A percentile compares a stretch with the other conserved stretches of the same genome.
Evolutionary conservation across 1,140 invertebrate species (phyloP).

Genomic region (Megathymus violae): DNA sequence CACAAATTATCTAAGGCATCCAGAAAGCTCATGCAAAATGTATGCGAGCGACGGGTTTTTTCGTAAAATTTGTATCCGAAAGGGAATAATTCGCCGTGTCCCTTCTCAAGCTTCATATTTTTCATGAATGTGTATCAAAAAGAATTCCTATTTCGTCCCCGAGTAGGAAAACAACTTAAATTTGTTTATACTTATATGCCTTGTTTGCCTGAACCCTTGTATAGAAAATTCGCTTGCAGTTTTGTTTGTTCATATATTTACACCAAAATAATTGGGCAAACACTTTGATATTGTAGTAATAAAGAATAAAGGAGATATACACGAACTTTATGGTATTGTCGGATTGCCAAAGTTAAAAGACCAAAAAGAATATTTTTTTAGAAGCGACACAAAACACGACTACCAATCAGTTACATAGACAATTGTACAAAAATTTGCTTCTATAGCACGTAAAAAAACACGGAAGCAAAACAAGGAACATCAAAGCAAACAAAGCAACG

Average conservation of each 20-base stretch:
- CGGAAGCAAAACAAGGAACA: constrained; percentile 6
- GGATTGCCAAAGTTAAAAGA: no score
- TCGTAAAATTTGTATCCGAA: constrained; percentile 74
- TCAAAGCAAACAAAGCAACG: background rate
- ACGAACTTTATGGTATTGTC: no score
- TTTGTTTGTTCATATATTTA: constrained; percentile 14
- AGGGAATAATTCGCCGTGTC: constrained; percentile 63
- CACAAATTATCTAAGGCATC: constrained; percentile 12
- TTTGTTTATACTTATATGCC: constrained; percentile 32
- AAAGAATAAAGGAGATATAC: no score
- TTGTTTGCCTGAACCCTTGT: constrained; percentile 24
- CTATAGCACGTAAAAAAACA: constrained; percentile 15
- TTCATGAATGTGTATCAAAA: constrained; percentile 55
- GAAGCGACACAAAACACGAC: background rate
- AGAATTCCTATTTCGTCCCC: constrained; percentile 24
- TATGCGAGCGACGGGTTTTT: constrained; percentile 56
- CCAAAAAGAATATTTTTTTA: background rate
- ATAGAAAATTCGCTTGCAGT: constrained; percentile 29
- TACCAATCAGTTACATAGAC: background rate
- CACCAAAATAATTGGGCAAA: background rate
- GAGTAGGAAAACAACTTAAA: constrained; percentile 29
- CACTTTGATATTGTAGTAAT: no score
- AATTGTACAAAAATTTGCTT: constrained; percentile 5
- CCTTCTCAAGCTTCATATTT: constrained; percentile 64
- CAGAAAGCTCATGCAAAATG: constrained; percentile 70